Evolutionary conservation across 2,888 invertebrate species (phyloP), one percentile per base, ranked within the genome.

Genomic region (Ellobium chinense): DNA sequence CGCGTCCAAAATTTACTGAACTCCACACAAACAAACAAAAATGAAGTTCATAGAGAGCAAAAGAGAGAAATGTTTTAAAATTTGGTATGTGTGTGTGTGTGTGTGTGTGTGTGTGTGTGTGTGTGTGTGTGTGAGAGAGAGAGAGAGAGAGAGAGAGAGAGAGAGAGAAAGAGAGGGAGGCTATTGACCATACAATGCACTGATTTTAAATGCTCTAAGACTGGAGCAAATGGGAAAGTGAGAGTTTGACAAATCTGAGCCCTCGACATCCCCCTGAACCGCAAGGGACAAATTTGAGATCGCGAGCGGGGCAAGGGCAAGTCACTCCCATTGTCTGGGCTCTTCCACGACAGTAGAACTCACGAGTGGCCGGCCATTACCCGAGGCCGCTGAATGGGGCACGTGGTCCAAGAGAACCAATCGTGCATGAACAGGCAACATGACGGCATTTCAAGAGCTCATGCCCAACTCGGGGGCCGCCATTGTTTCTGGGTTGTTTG

Each of bases 211-310:
- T 0, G 54, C 54, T 29, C 7, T 54, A 21, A 21, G 7, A 1
- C 7, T 1, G 27, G 54, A 58, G 65, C 7, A 36, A 68, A 73
- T 65, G 68, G 4, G 69, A 68, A 73, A 68, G 62, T 62, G 36
- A 68, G 68, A 60, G 68, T 75, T 63, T 76, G 76, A 76, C 76
- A 76, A 76, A 76, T 76, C 29, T 39, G 12, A 27, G 39, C 65
- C 31, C 76, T 76, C 36, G 66, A 76, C 76, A 37, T 29, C 29
- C 21, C 1, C 18, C 72, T 72, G 18, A 3, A 12, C 14, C 9
- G 37, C n/a, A 3, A n/a, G 58, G 37, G 14, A 34, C 58, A 36
- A 72, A 24, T 36, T 60, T 14, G 14, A 69, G 54, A 54, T 46
- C 46, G 9, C 7, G 9, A 46, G 37, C 21, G 12, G 36, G 37